Evolutionary conservation across 2,797 vertebrate genomes (phyloP), one percentile per base, ranked within the genome.

Genomic region (Pseudochirops cupreus): DNA sequence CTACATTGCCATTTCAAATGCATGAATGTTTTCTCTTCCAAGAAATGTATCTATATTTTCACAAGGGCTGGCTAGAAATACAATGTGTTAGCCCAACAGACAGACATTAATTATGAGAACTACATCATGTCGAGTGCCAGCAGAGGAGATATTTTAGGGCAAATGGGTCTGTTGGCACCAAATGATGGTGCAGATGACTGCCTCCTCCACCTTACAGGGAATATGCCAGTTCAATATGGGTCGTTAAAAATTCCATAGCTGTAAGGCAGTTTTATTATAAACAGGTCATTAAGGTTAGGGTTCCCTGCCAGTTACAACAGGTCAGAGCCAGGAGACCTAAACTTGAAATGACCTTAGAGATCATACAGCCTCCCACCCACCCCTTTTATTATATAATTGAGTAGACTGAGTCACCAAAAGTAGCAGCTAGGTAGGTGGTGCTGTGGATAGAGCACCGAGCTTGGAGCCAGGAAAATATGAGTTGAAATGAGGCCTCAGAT

Each of bases 61-160:
- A 82, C 39, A 82, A 82, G 74, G 74, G 74, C n/a, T 82, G 74
- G 74, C 74, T 82, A 82, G 74, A 82, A 82, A 82, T 82, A 46
- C 74, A 46, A 46, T 82, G 39, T n/a, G n/a, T 82, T 82, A 46
- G 39, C 18, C n/a, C 74, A 82, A 46, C 18, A 82, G 74, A 82
- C 39, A 46, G 74, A 26, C 74, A 82, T 82, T 82, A 82, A 82
- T 46, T 82, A 82, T 82, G 21, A 46, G 74, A 82, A 82, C 39
- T 39, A 82, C 74, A 46, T 46, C 24, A 2, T 46, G 39, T 46
- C 10, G n/a, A 24, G 21, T 82, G 74, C 74, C 39, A 46, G n/a
- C 39, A 46, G 39, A 82, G 67, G 39, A 82, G 74, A 82, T 82
- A 26, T 82, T 82, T 82, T 82, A 82, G 39, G 74, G 74, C 21